A percentile compares a stretch with the other conserved stretches of the same genome.
Evolutionary conservation across 1,140 invertebrate genomes (phyloP).

Genomic region (Leptestheria dahalacensis): DNA sequence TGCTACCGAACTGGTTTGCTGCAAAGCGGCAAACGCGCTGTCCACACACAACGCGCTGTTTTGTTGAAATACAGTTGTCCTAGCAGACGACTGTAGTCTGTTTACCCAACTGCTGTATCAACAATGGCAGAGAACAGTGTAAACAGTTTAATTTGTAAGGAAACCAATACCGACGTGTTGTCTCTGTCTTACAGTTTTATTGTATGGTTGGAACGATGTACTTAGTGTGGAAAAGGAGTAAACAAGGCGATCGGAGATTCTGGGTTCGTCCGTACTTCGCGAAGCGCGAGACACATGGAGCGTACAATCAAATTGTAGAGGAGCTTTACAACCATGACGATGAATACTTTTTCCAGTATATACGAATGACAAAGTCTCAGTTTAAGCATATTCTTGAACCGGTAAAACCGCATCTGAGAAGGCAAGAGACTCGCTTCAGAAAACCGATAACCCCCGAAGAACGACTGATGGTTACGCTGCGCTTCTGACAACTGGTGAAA

Average conservation of each 20-base stretch:
- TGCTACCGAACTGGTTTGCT: too few relatives aligned
- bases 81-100: too few relatives aligned
- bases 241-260: background rate
- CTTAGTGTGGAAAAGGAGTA: background rate
- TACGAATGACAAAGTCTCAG: constrained; percentile 6
- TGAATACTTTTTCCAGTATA: constrained; percentile 8
- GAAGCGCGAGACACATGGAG: background rate
- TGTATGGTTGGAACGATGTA: background rate
- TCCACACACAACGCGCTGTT: too few relatives aligned
- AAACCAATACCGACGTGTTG: too few relatives aligned
- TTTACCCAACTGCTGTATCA: too few relatives aligned
- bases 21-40: too few relatives aligned
- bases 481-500: constrained; percentile 11
- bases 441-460: constrained; percentile 13
- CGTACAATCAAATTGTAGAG: background rate
- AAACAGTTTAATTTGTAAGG: too few relatives aligned
- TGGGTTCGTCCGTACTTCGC: background rate
- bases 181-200: too few relatives aligned
- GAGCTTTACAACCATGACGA: too few relatives aligned
- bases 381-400: constrained; percentile 5
- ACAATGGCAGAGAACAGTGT: too few relatives aligned
- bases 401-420: constrained; percentile 1
- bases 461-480: constrained; percentile 2
- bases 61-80: too few relatives aligned
- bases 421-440: constrained; percentile 4